These are phyloP conservation scores for Nomada goodeniana DNA, from an alignment of 2,888 invertebrate species.

Conservation along the genomic window DNA sequence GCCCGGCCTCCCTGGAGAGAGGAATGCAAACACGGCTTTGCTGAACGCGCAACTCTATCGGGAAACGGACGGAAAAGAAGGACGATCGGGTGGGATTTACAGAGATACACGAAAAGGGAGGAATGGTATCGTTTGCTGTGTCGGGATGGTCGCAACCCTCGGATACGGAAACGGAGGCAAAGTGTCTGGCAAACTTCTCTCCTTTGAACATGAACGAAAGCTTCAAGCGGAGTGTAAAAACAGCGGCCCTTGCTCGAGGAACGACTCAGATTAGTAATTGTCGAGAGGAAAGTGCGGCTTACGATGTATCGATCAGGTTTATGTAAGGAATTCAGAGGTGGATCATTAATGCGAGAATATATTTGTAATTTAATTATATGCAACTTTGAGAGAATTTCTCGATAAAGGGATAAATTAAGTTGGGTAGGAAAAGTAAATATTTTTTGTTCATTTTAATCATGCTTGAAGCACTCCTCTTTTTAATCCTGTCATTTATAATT, in stretches of 20 bases:
- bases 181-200: conserved; percentile 17
- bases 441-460: too few relatives aligned
- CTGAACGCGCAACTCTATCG: conserved; percentile 58
- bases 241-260: not conserved
- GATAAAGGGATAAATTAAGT: too few relatives aligned
- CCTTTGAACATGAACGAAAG: conserved; percentile 42
- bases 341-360: too few relatives aligned
- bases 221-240: not conserved
- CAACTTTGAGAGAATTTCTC: too few relatives aligned
- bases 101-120: conserved; percentile 21
- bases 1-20: conserved; percentile 67
- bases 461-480: too few relatives aligned
- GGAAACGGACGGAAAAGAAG: conserved; percentile 51
- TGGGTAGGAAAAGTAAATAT: too few relatives aligned
- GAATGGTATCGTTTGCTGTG: conserved; percentile 19
- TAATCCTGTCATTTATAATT: too few relatives aligned
- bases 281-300: not conserved
- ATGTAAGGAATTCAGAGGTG: not conserved
- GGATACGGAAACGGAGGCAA: conserved; percentile 37
- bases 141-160: conserved; percentile 19
- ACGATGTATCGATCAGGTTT: not conserved
- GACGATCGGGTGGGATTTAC: conserved; percentile 47
- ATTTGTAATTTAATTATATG: too few relatives aligned
- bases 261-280: conserved; percentile 6
- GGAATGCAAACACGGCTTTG: conserved; percentile 81